phyloP scores from a whole-genome alignment of 2,888 invertebrate genomes.

The Eudemis profundana region DNA sequence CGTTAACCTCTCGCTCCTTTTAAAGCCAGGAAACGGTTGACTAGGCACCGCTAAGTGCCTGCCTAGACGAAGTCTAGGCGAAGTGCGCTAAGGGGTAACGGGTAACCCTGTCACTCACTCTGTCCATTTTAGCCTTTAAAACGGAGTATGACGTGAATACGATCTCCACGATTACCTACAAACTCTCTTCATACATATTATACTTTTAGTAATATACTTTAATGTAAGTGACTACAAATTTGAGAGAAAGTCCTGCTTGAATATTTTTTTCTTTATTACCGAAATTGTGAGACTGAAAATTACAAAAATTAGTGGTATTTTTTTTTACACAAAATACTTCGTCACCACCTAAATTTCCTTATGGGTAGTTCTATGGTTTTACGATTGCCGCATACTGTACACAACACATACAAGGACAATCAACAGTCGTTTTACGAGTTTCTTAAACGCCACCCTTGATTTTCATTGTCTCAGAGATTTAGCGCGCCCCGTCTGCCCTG shows the following conservation, averaged over 20 bases:
- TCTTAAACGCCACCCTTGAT: conserved; percentile 50
- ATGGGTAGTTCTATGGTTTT: no score
- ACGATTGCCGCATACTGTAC: no score
- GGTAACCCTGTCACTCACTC: conserved; percentile 61
- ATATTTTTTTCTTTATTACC: no score
- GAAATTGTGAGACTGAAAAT: no score
- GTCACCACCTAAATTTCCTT: conserved; percentile 53
- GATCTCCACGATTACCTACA: neutral
- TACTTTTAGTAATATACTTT: no score
- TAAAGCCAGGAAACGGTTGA: conserved; percentile 57
- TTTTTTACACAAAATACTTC: no score
- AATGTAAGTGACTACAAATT: no score
- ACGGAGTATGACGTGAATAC: conserved; percentile 1
- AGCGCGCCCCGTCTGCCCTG: conserved; percentile 54
- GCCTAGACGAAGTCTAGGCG: conserved; percentile 58
- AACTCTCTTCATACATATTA: neutral
- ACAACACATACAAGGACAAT: neutral
- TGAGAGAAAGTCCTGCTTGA: no score
- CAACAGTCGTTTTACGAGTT: conserved; percentile 49
- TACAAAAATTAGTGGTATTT: no score
- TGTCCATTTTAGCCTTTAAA: conserved; percentile 55
- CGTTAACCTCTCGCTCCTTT: conserved; percentile 55
- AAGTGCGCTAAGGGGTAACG: conserved; percentile 58
- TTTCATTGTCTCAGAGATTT: conserved; percentile 48
- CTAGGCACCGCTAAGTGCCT: conserved; percentile 63